A percentile compares a stretch with the other conserved stretches of the same genome.
Evolutionary conservation across 2,113 vertebrate species (phyloP).

Genomic region (Anarhynchus alexandrinus): DNA sequence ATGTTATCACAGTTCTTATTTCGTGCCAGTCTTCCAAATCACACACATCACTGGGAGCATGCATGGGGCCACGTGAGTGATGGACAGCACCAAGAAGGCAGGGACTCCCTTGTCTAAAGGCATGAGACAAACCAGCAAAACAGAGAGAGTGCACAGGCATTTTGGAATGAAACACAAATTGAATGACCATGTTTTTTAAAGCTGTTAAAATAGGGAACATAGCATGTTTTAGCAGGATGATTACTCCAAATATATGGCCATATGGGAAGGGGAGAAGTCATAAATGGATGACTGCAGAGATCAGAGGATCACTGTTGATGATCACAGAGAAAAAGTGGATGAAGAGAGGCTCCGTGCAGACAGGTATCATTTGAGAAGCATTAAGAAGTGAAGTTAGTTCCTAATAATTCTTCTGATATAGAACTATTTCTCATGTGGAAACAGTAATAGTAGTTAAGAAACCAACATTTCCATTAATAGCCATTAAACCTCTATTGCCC

Average conservation of each 20-base stretch:
- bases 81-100: not conserved
- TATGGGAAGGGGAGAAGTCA: not conserved
- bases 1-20: not conserved
- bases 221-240: not conserved
- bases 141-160: not conserved
- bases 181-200: not conserved
- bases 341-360: not conserved
- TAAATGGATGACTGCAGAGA: not conserved
- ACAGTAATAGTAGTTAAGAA: not conserved
- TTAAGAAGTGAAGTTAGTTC: not conserved
- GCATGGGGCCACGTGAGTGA: not conserved
- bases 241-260: not conserved
- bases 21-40: not conserved
- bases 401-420: not conserved
- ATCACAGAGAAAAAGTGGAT: not conserved
- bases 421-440: not conserved
- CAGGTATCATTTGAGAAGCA: not conserved
- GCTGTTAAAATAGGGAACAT: not conserved
- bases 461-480: not conserved
- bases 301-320: not conserved
- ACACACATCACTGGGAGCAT: fast-evolving
- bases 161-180: not conserved
- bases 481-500: not conserved
- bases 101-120: not conserved
- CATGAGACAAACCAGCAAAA: not conserved